phyloP scores from a whole-genome alignment of 2,888 invertebrate species.

The Mimachlamys varia region DNA sequence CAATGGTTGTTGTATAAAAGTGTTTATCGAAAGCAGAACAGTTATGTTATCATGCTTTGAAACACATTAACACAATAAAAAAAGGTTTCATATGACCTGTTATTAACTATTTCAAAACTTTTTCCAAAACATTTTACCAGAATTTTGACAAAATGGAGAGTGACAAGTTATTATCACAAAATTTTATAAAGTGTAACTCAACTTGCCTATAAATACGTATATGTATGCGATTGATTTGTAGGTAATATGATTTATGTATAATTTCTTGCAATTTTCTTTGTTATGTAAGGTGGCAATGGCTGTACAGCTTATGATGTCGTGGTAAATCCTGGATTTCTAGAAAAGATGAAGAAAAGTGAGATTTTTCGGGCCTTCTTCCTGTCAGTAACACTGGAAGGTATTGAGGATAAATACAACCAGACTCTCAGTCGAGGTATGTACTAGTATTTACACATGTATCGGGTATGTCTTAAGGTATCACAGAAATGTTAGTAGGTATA shows the following conservation, averaged over 20 bases:
- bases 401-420: constrained; percentile 90
- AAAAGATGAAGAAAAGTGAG: constrained; percentile 88
- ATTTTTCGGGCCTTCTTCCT: constrained; percentile 91
- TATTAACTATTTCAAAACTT: too few relatives aligned
- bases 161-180: too few relatives aligned
- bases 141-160: too few relatives aligned
- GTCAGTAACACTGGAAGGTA: constrained; percentile 90
- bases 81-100: too few relatives aligned
- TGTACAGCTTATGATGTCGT: constrained; percentile 92
- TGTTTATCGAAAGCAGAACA: not conserved
- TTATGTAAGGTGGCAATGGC: constrained; percentile 85
- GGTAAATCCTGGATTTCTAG: constrained; percentile 89
- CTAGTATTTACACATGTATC: not conserved
- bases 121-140: too few relatives aligned
- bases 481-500: too few relatives aligned
- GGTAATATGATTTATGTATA: not conserved
- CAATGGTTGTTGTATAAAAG: not conserved
- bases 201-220: too few relatives aligned
- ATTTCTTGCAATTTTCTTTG: not conserved
- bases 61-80: too few relatives aligned
- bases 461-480: not conserved
- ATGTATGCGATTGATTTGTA: too few relatives aligned
- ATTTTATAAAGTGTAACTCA: too few relatives aligned
- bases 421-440: constrained; percentile 85
- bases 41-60: too few relatives aligned